Evolutionary conservation across 2,888 invertebrate genomes (phyloP).

Genomic region (Thysanoteuthis rhombus): DNA sequence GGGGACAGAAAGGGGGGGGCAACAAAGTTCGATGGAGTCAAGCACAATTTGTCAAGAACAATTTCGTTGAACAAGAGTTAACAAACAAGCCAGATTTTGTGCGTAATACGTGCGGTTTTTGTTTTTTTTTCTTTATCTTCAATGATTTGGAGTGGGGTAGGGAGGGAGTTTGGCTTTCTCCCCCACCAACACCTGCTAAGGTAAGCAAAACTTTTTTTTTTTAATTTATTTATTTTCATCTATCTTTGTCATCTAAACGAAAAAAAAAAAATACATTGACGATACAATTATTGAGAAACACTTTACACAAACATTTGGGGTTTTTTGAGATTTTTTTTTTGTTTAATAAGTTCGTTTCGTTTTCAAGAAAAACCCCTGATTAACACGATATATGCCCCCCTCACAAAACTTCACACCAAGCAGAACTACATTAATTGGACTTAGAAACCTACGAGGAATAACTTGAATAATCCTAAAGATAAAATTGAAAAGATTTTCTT

Average conservation of each 20-base stretch:
- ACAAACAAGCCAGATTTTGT: conserved; percentile 12
- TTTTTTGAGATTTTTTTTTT: neutral
- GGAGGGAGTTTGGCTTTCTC: neutral
- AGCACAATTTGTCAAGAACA: neutral
- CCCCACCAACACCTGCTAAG: neutral
- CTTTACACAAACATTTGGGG: neutral
- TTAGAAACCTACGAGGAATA: too few species aligned
- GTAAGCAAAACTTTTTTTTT: conserved; percentile 12
- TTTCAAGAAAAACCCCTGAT: too few species aligned
- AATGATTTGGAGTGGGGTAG: neutral
- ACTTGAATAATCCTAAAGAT: too few species aligned
- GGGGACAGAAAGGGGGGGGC: neutral
- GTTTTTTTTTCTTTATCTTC: neutral
- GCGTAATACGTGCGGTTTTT: neutral
- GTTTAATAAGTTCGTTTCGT: neutral
- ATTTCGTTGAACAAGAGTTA: neutral
- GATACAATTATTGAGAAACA: neutral
- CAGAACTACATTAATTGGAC: too few species aligned
- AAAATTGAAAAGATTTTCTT: too few species aligned
- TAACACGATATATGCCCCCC: too few species aligned
- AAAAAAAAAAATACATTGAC: neutral
- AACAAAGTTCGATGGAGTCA: neutral
- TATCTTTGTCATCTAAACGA: neutral
- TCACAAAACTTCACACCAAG: too few species aligned
- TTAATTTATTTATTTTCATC: neutral